Evolutionary conservation across 2,113 vertebrate species (phyloP).

Genomic region (Taurulus bubalis): DNA sequence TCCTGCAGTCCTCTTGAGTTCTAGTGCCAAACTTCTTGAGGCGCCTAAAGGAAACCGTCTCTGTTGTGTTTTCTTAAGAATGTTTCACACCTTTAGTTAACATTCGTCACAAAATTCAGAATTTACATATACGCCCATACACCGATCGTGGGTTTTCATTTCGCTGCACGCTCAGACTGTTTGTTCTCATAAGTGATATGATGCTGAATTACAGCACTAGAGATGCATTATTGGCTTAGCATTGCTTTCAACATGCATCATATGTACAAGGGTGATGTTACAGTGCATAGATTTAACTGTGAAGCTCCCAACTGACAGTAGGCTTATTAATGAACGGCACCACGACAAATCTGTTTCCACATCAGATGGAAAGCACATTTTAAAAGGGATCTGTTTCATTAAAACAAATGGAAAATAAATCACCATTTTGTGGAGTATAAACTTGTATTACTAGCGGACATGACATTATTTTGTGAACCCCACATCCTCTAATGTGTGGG

Average conservation of each 20-base stretch:
- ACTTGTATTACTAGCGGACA: neutral
- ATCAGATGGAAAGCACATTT: neutral
- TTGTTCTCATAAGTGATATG: neutral
- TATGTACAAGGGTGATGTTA: neutral
- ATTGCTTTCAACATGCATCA: neutral
- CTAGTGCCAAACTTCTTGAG: no score
- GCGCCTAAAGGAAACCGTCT: no score
- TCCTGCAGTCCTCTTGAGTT: no score
- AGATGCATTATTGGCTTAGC: neutral
- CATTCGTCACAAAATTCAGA: neutral
- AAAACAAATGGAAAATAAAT: constrained; percentile 1
- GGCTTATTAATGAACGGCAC: neutral
- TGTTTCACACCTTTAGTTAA: neutral
- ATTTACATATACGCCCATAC: neutral
- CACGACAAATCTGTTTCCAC: neutral
- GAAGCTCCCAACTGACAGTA: neutral
- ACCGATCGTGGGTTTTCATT: neutral
- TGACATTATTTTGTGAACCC: neutral
- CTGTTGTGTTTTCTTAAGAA: neutral
- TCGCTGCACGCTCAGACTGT: neutral
- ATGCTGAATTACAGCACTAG: neutral
- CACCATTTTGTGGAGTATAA: neutral
- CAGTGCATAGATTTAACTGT: neutral
- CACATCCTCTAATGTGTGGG: neutral
- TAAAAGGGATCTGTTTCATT: no score